A percentile compares a stretch with the other conserved stretches of the same genome.
Conservation (phyloP, 1,140 invertebrate species). For the Asbolus verrucosus region DNA sequence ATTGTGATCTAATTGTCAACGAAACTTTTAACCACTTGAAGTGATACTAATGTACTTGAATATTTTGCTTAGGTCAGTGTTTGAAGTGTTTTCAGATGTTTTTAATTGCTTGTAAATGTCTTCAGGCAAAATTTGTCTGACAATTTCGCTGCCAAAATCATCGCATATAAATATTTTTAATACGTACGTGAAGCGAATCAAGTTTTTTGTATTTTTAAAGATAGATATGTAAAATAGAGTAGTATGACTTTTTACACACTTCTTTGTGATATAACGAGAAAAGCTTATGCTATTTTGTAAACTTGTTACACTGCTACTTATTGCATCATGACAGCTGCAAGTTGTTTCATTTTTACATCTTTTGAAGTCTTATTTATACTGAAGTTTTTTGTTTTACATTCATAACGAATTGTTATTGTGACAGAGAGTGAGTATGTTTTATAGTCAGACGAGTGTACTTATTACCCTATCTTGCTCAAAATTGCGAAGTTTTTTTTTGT, state of each 20-base stretch:
- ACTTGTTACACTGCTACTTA: slow-evolving; percentile 28
- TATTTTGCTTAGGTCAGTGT: slow-evolving; percentile 8
- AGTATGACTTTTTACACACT: slow-evolving; percentile 32
- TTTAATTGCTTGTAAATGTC: not conserved
- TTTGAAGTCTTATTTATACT: no score
- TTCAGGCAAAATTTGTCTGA: not conserved
- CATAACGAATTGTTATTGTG: no score
- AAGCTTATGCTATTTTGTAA: slow-evolving; percentile 22
- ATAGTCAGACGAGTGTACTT: not conserved
- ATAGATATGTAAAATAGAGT: slow-evolving; percentile 2
- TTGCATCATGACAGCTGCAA: not conserved
- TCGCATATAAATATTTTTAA: slow-evolving; percentile 26
- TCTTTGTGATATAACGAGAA: slow-evolving; percentile 18
- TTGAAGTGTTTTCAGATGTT: not conserved
- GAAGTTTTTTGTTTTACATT: not conserved
- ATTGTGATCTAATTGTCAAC: slow-evolving; percentile 19
- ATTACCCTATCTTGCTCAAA: slow-evolving; percentile 13
- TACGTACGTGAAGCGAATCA: slow-evolving; percentile 14
- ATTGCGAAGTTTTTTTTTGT: not conserved
- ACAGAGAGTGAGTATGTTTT: no score
- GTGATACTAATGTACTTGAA: slow-evolving; percentile 22
- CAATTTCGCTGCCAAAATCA: slow-evolving; percentile 22
- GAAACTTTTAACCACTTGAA: not conserved
- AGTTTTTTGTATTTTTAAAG: slow-evolving; percentile 2
- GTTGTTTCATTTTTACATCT: not conserved